These are phyloP conservation scores for Hyperoplus lanceolatus DNA, from an alignment of 2,797 vertebrate genomes.

Conservation along the genomic window DNA sequence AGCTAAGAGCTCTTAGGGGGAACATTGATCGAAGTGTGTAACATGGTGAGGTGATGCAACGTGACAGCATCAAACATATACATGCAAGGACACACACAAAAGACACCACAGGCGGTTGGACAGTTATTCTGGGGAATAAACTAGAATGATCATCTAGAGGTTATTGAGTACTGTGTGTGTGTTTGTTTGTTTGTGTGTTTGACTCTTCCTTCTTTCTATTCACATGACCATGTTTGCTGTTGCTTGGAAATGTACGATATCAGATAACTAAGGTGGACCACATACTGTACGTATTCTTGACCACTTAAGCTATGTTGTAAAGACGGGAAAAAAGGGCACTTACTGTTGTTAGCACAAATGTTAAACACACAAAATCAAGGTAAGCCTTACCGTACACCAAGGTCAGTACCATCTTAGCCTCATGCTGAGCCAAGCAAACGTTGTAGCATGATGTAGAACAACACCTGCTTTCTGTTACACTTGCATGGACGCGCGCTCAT, in stretches of 20 bases:
- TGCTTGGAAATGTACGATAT: neutral
- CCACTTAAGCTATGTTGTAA: slow-evolving; percentile 5
- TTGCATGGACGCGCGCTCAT: neutral
- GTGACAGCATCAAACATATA: slow-evolving; percentile 67
- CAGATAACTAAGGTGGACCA: neutral
- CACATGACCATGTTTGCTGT: neutral
- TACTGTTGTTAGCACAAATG: neutral
- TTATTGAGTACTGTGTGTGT: slow-evolving; percentile 11
- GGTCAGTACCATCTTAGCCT: slow-evolving; percentile 1
- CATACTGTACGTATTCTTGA: neutral
- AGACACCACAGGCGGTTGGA: slow-evolving; percentile 45
- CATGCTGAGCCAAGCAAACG: neutral
- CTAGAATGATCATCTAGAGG: slow-evolving; percentile 46
- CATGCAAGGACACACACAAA: slow-evolving; percentile 38
- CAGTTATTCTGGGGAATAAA: slow-evolving; percentile 29
- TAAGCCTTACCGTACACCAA: slow-evolving; percentile 3
- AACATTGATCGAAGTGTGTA: slow-evolving; percentile 64
- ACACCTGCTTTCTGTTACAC: neutral
- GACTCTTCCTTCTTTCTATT: neutral
- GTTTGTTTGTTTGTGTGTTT: slow-evolving; percentile 19
- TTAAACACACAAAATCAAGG: slow-evolving; percentile 11
- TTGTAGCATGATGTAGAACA: slow-evolving; percentile 15
- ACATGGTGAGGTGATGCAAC: slow-evolving; percentile 61
- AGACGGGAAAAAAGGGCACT: neutral
- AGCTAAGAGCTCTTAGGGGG: slow-evolving; percentile 46